Percentiles rank a stretch among this genome's conserved stretches.
phyloP scores from a whole-genome alignment of 2,888 invertebrate species.

The Ischnus inquisitorius region DNA sequence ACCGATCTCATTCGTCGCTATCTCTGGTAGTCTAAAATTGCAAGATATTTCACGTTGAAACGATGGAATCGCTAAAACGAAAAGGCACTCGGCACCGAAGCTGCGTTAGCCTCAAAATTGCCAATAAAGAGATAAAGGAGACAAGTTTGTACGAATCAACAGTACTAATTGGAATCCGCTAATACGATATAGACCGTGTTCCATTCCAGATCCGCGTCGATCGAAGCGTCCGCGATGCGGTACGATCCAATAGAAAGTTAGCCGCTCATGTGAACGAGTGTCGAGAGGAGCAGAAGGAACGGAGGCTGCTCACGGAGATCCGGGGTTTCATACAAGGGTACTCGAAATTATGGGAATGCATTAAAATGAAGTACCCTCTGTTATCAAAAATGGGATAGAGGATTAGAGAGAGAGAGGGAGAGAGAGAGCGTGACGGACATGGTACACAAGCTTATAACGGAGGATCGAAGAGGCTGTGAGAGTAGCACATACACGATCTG shows the following conservation, averaged over 20 bases:
- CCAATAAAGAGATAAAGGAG: too few relatives aligned
- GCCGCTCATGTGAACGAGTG: background rate
- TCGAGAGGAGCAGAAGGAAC: background rate
- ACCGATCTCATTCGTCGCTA: too few relatives aligned
- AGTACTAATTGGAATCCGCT: conserved; percentile 5
- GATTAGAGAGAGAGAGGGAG: background rate
- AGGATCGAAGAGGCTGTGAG: conserved; percentile 17
- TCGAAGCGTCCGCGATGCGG: conserved; percentile 1
- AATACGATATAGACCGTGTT: background rate
- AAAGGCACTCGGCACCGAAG: too few relatives aligned
- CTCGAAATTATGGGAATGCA: conserved; percentile 45
- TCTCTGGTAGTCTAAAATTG: too few relatives aligned
- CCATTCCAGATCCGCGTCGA: conserved; percentile 9
- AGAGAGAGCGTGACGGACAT: background rate
- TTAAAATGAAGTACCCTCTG: conserved; percentile 40
- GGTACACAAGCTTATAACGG: background rate
- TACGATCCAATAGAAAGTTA: conserved; percentile 15
- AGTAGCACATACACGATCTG: conserved; percentile 18
- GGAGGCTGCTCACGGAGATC: background rate
- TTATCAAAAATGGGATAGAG: conserved; percentile 40
- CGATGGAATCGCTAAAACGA: too few relatives aligned
- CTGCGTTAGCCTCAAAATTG: too few relatives aligned
- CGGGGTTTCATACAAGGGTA: conserved; percentile 9
- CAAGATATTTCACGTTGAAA: too few relatives aligned
- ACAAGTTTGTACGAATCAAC: background rate